Conservation (phyloP, 2,888 invertebrate genomes). For the Polylopha cassiicola region DNA sequence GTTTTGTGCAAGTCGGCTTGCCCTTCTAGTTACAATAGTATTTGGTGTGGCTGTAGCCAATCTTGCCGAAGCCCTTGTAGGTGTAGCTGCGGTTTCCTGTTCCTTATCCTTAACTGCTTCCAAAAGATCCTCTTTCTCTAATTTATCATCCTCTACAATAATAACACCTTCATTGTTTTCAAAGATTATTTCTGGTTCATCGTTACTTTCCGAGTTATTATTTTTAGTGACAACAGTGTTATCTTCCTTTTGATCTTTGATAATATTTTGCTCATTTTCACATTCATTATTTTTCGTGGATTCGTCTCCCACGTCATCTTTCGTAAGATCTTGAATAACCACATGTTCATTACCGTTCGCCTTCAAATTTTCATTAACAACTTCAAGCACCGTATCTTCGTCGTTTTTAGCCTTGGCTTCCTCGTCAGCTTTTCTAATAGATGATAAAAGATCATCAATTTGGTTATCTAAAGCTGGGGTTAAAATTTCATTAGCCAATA, state of each 20-base stretch:
- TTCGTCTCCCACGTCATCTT: neutral
- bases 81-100: constrained; percentile 36
- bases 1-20: constrained; percentile 45
- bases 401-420: constrained; percentile 3
- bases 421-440: constrained; percentile 40
- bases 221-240: no score
- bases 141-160: constrained; percentile 8
- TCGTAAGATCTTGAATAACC: constrained; percentile 3
- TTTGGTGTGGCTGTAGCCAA: constrained; percentile 43
- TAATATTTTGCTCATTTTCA: constrained; percentile 3
- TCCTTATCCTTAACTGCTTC: constrained; percentile 25
- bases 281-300: constrained; percentile 7
- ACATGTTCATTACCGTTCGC: no score
- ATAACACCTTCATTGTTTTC: neutral
- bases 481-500: constrained; percentile 3
- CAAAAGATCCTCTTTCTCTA: constrained; percentile 24
- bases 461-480: constrained; percentile 41
- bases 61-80: constrained; percentile 41
- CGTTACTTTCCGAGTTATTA: no score
- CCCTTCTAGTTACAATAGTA: constrained; percentile 48
- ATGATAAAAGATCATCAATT: constrained; percentile 46
- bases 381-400: constrained; percentile 5
- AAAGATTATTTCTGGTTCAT: no score
- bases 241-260: constrained; percentile 8
- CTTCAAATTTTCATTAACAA: constrained; percentile 6